phyloP scores from a whole-genome alignment of 2,888 invertebrate species.

The Laspeyria flexula region DNA sequence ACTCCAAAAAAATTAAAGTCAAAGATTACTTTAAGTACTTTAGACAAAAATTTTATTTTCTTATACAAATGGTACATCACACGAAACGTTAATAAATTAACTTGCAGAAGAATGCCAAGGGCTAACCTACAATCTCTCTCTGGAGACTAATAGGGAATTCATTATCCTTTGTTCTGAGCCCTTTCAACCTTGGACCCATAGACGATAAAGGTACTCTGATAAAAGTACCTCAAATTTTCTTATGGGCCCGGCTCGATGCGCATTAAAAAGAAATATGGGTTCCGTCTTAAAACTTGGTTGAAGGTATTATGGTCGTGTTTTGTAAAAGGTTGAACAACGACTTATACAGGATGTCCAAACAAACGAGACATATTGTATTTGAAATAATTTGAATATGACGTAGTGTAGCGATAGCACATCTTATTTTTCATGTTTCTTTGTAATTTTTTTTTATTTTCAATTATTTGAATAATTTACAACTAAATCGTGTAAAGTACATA shows the following conservation, averaged over 20 bases:
- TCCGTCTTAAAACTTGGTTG: constrained; percentile 7
- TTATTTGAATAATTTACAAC: no score
- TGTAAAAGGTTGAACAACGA: neutral
- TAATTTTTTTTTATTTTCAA: no score
- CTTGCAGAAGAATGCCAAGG: constrained; percentile 34
- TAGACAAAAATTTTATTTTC: neutral
- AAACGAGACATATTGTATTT: no score
- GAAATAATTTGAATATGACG: no score
- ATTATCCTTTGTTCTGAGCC: constrained; percentile 52
- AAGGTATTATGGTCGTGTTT: neutral
- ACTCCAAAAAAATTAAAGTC: no score
- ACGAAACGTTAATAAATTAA: constrained; percentile 36
- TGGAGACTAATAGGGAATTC: constrained; percentile 53
- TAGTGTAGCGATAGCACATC: no score
- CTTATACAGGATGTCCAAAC: no score
- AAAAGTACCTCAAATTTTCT: constrained; percentile 37
- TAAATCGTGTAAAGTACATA: no score
- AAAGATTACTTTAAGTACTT: neutral
- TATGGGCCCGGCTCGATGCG: constrained; percentile 10
- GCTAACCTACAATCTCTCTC: constrained; percentile 39
- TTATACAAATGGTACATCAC: constrained; percentile 1
- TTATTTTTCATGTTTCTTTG: no score
- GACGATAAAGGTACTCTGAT: constrained; percentile 38
- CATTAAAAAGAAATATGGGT: constrained; percentile 30
- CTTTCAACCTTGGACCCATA: constrained; percentile 28